Evolutionary conservation across 2,113 vertebrate species (phyloP).

Genomic region (Oophaga pumilio): DNA sequence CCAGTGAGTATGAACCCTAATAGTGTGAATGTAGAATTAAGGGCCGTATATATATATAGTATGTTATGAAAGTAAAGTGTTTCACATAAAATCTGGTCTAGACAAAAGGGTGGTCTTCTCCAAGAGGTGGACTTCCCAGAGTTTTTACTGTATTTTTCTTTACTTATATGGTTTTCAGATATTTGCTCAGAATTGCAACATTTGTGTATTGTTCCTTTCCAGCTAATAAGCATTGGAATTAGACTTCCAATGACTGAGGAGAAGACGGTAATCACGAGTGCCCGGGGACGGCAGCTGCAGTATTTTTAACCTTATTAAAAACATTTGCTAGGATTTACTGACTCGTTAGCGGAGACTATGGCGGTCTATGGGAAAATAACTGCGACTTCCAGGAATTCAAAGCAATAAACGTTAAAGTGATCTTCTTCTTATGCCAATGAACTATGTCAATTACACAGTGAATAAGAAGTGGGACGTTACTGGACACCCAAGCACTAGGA

Average conservation of each 20-base stretch:
- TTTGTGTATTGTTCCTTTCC: neutral
- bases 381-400: neutral
- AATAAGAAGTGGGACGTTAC: neutral
- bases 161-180: neutral
- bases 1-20: too few relatives aligned
- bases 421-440: neutral
- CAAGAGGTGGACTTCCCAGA: too few relatives aligned
- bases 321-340: neutral
- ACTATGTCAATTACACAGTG: neutral
- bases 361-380: neutral
- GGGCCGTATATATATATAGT: too few relatives aligned
- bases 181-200: neutral
- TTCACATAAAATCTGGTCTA: too few relatives aligned
- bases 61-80: too few relatives aligned
- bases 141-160: too few relatives aligned
- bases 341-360: neutral
- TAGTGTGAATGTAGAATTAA: too few relatives aligned
- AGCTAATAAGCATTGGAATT: too few relatives aligned
- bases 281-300: neutral
- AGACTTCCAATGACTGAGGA: neutral
- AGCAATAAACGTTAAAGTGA: neutral
- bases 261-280: neutral
- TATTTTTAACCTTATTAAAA: neutral
- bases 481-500: neutral
- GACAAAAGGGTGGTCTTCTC: too few relatives aligned